Percentiles rank a stretch among this genome's conserved stretches.
phyloP scores from a whole-genome alignment of 2,888 invertebrate species.

The Abrostola triplasia region DNA sequence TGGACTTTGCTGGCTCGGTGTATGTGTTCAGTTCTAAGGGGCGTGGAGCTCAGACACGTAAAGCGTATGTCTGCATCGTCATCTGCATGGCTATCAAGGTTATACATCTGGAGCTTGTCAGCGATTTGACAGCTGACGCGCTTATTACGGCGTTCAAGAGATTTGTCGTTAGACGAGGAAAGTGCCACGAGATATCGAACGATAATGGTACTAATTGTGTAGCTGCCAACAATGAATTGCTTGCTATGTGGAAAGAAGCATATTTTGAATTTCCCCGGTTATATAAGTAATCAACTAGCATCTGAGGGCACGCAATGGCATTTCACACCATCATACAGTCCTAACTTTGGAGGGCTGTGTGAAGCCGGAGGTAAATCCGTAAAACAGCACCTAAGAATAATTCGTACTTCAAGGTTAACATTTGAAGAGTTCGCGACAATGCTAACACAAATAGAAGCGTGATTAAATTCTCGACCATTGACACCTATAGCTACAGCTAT shows the following conservation, averaged over 20 bases:
- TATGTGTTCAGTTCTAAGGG: slow-evolving; percentile 41
- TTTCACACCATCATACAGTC: slow-evolving; percentile 45
- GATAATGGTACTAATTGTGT: slow-evolving; percentile 51
- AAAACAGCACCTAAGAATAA: slow-evolving; percentile 37
- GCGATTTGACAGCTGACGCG: slow-evolving; percentile 54
- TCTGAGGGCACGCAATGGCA: slow-evolving; percentile 49
- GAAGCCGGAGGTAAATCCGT: slow-evolving; percentile 48
- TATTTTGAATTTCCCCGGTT: not conserved
- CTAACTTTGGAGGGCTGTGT: slow-evolving; percentile 52
- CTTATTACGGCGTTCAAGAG: slow-evolving; percentile 49
- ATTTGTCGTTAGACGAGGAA: slow-evolving; percentile 47
- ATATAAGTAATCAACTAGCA: slow-evolving; percentile 11
- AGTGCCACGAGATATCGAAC: slow-evolving; percentile 42
- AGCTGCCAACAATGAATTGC: slow-evolving; percentile 40
- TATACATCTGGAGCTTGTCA: slow-evolving; percentile 60
- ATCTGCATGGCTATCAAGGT: slow-evolving; percentile 52
- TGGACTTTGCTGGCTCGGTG: slow-evolving; percentile 57
- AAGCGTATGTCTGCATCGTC: slow-evolving; percentile 56
- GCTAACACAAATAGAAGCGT: slow-evolving; percentile 14
- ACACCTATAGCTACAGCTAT: slow-evolving; percentile 14
- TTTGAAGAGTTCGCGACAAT: slow-evolving; percentile 20
- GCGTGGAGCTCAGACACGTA: slow-evolving; percentile 46
- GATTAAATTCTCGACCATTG: slow-evolving; percentile 19
- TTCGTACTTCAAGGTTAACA: slow-evolving; percentile 15
- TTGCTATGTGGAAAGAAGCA: slow-evolving; percentile 1